Evolutionary conservation across 2,888 invertebrate genomes (phyloP).

Genomic region (Tigriopus californicus): DNA sequence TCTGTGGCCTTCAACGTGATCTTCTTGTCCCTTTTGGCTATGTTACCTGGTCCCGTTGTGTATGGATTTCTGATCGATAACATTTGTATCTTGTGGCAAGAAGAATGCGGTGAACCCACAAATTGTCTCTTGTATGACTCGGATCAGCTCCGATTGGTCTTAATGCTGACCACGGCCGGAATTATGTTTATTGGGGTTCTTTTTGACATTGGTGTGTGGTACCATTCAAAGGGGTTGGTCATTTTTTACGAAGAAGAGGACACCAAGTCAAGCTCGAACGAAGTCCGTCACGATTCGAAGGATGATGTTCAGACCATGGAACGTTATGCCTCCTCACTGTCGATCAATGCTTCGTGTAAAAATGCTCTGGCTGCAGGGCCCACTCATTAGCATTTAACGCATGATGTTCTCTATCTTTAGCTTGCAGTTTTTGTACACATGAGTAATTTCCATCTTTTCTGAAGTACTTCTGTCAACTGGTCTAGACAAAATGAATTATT

Average conservation of each 20-base stretch:
- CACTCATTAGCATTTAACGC: no score
- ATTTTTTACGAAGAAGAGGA: background rate
- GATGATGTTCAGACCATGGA: no score
- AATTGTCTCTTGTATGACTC: constrained; percentile 10
- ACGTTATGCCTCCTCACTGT: no score
- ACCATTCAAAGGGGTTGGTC: background rate
- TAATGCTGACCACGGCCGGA: constrained; percentile 12
- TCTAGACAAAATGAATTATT: no score
- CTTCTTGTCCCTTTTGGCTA: constrained; percentile 8
- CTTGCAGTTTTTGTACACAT: no score
- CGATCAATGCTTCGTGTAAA: no score
- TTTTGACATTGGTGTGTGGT: constrained; percentile 5
- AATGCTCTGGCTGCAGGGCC: no score
- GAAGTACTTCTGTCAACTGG: no score
- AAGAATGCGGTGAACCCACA: constrained; percentile 9
- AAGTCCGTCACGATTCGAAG: no score
- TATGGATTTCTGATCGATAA: constrained; percentile 5
- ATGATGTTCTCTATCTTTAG: no score
- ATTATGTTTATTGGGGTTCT: constrained; percentile 1
- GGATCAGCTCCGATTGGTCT: background rate
- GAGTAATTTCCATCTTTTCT: no score
- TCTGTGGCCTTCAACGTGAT: constrained; percentile 10
- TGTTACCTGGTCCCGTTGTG: constrained; percentile 8
- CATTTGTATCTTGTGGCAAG: constrained; percentile 7
- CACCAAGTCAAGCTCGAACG: no score